These are phyloP conservation scores for Strigamia transsilvanica DNA, from an alignment of 2,888 invertebrate species.

Conservation along the genomic window DNA sequence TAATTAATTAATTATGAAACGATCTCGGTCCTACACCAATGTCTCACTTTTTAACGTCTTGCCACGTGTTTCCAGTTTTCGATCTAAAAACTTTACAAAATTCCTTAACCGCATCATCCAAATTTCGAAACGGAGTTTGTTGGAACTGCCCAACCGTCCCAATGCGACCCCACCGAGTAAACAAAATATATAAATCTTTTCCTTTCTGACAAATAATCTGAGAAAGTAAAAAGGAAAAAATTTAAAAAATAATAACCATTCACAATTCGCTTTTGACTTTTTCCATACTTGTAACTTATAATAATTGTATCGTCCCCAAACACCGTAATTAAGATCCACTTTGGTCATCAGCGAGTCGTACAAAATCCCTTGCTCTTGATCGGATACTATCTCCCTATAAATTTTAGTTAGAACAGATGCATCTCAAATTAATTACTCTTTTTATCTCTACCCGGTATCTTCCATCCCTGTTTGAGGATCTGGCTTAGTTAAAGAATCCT, in stretches of 20 bases:
- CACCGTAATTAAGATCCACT: conserved; percentile 65
- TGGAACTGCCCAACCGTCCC: conserved; percentile 66
- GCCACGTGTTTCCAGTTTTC: conserved; percentile 68
- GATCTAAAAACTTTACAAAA: conserved; percentile 67
- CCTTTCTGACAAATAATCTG: conserved; percentile 63
- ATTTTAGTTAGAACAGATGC: conserved; percentile 51
- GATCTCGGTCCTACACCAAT: not conserved
- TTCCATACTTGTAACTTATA: conserved; percentile 67
- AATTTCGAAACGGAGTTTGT: conserved; percentile 65
- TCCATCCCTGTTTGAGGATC: conserved; percentile 61
- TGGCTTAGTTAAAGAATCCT: conserved; percentile 58
- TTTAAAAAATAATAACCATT: not conserved
- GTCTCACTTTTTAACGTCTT: conserved; percentile 61
- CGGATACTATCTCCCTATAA: conserved; percentile 64
- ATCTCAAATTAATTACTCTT: not conserved
- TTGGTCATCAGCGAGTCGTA: conserved; percentile 66
- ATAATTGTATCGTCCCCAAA: conserved; percentile 68
- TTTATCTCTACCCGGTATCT: conserved; percentile 59
- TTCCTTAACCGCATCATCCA: conserved; percentile 66
- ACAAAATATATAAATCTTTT: conserved; percentile 66
- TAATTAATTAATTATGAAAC: not conserved
- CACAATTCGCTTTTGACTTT: not conserved
- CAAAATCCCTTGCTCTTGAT: conserved; percentile 62
- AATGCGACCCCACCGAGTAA: conserved; percentile 69
- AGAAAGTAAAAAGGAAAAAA: conserved; percentile 9